Percentiles rank a stretch among this genome's conserved stretches.
Evolutionary conservation across 2,113 vertebrate species (phyloP).

Genomic region (Bothrops jararaca): DNA sequence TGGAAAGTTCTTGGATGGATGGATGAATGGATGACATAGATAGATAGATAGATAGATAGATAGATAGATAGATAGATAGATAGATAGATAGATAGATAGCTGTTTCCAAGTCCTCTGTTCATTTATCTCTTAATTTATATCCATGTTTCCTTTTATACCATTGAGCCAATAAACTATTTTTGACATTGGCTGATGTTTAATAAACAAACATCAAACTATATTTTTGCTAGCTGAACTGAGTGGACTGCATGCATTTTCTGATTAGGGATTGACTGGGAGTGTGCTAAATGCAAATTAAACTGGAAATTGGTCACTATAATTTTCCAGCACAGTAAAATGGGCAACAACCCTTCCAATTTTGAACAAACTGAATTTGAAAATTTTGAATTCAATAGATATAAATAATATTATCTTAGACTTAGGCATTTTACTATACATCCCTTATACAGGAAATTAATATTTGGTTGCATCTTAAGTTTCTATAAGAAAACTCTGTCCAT

Average conservation of each 20-base stretch:
- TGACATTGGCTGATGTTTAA: neutral
- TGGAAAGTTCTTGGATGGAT: neutral
- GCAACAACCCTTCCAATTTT: neutral
- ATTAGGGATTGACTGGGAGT: neutral
- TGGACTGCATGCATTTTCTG: neutral
- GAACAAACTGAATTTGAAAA: neutral
- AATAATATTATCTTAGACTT: neutral
- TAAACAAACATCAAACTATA: neutral
- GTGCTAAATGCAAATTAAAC: neutral
- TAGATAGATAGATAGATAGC: too few species aligned
- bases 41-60: too few species aligned
- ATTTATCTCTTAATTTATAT: neutral
- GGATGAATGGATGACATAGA: neutral
- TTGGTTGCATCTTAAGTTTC: neutral
- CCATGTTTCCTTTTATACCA: neutral
- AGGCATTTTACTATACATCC: neutral
- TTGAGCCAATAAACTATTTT: neutral
- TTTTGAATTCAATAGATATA: neutral
- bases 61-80: neutral
- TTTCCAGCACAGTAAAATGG: neutral
- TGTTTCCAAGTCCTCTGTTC: neutral
- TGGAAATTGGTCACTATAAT: neutral
- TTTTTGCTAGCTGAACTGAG: neutral
- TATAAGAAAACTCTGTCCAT: neutral
- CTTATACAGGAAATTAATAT: neutral